Percentiles rank a stretch among this genome's conserved stretches.
Conservation (phyloP, 2,113 vertebrate genomes). For the Panthera tigris region DNA sequence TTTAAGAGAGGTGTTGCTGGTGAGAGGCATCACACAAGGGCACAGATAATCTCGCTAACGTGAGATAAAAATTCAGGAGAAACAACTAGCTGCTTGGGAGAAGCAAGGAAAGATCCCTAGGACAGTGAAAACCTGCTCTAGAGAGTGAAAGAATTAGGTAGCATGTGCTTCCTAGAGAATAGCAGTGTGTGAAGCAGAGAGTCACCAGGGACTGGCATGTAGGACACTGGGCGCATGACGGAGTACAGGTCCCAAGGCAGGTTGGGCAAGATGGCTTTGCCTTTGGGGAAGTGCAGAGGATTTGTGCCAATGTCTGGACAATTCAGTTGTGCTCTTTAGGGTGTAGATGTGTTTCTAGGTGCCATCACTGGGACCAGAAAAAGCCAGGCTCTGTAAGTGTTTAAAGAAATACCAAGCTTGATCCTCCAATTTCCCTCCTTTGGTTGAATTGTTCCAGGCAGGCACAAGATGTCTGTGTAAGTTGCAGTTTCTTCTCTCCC, state of each 20-base stretch:
- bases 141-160: not conserved
- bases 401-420: not conserved
- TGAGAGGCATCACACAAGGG: not conserved
- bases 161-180: not conserved
- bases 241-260: not conserved
- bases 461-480: not conserved
- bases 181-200: not conserved
- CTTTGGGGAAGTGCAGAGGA: not conserved
- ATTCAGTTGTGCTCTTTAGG: not conserved
- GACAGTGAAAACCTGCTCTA: not conserved
- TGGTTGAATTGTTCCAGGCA: not conserved
- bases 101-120: not conserved
- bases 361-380: not conserved
- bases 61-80: not conserved
- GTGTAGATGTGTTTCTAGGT: not conserved
- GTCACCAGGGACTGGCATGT: too few relatives aligned
- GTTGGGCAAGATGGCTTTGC: not conserved
- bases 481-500: not conserved
- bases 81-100: not conserved
- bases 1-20: constrained; percentile 1
- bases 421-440: not conserved
- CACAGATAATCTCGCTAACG: not conserved
- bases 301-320: not conserved
- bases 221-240: not conserved
- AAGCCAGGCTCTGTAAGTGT: not conserved